Evolutionary conservation across 2,797 vertebrate genomes (phyloP), one percentile per base, ranked within the genome.

Genomic region (Stomatorhinus walkeri): DNA sequence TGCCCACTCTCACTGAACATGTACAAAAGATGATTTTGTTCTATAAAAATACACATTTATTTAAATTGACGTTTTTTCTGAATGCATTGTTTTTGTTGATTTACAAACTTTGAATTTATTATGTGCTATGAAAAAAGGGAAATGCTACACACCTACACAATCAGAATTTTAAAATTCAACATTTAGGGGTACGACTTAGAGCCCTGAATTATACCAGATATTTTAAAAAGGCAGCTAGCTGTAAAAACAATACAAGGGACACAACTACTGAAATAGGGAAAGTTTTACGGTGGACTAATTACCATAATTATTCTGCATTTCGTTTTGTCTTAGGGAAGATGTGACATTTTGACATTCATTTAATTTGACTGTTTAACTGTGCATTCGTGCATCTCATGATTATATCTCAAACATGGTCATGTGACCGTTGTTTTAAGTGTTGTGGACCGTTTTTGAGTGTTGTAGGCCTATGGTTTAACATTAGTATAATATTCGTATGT

Each of bases 231-330:
- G 76, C 40, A 46, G 40, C 76, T 81, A 46, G 40, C 40, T 81
- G 40, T 81, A 81, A 19, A 81, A 81, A 81, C 19, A 9, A 43
- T 46, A 81, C 76, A 46, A 46, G 46, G 76, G 40, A 81, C 76
- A 81, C 40, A n/a, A 81, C 36, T 81, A 40, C 40, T 81, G 76
- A 81, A 81, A 81, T 22, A n/a, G 76, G 76, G 8, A 81, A 81
- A 81, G 40, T 81, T 81, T 81, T 46, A 72, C 0, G 4, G 19
- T n/a, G 7, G 19, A 19, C 40, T 46, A 46, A 81, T 81, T 81
- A 81, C 40, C 7, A 81, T 81, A 81, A 81, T 81, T 81, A 81
- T 22, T 81, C 76, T 46, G 76, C 76, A 46, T 81, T 81, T 46
- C 16, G 40, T 43, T 46, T 22, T 81, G 14, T 81, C 76, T 81